Conservation (phyloP, 2,888 invertebrate genomes). For the Panopea generosa region DNA sequence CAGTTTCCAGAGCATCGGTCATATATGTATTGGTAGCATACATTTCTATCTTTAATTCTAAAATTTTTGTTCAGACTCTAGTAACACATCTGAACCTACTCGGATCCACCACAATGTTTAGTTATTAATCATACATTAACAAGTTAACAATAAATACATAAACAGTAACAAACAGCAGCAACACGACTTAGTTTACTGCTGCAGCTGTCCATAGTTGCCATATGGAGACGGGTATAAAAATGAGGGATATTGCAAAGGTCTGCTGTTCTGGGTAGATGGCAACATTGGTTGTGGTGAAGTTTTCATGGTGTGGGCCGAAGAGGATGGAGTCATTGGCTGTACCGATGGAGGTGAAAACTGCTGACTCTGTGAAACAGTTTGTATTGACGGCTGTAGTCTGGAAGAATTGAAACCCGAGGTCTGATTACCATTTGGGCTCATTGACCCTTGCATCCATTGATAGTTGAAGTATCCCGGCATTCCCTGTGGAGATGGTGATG, state of each 20-base stretch:
- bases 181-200: too few species aligned
- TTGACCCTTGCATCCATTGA: conserved; percentile 35
- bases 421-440: conserved; percentile 53
- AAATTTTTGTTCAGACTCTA: too few species aligned
- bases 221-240: conserved; percentile 31
- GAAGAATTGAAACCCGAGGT: conserved; percentile 10
- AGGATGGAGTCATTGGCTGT: too few species aligned
- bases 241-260: conserved; percentile 47
- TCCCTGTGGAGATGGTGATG: conserved; percentile 56
- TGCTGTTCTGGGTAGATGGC: conserved; percentile 44
- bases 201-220: neutral
- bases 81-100: too few species aligned
- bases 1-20: too few species aligned
- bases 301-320: conserved; percentile 38
- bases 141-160: too few species aligned
- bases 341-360: conserved; percentile 2
- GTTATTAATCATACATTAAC: too few species aligned
- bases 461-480: conserved; percentile 56
- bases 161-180: too few species aligned
- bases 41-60: too few species aligned
- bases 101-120: too few species aligned
- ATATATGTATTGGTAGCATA: too few species aligned
- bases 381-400: conserved; percentile 37
- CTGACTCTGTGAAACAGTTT: conserved; percentile 16
- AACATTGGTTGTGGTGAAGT: conserved; percentile 59